Percentiles rank a stretch among this genome's conserved stretches.
These are phyloP conservation scores for Lordiphosa fenestrarum DNA, from an alignment of 2,888 invertebrate genomes.

Conservation along the genomic window DNA sequence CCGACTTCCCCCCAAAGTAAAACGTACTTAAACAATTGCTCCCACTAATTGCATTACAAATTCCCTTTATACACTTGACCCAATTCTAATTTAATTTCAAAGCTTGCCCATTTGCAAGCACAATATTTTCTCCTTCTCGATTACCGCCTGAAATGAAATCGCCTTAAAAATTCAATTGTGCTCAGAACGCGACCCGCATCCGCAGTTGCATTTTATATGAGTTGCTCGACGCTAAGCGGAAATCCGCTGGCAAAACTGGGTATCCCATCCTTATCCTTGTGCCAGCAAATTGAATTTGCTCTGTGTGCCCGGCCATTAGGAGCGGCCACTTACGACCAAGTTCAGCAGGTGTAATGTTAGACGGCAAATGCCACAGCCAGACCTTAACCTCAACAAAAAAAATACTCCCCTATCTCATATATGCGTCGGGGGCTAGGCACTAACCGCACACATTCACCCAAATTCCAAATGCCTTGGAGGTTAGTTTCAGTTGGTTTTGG, in stretches of 20 bases:
- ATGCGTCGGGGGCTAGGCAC: constrained; percentile 11
- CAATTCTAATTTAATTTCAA: constrained; percentile 50
- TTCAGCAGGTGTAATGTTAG: constrained; percentile 31
- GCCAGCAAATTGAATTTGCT: constrained; percentile 40
- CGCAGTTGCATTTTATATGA: constrained; percentile 57
- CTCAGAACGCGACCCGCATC: constrained; percentile 30
- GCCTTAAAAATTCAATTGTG: constrained; percentile 45
- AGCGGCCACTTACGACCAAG: constrained; percentile 16
- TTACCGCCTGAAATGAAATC: constrained; percentile 12
- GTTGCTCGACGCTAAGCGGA: constrained; percentile 51
- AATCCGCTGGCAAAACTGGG: constrained; percentile 42
- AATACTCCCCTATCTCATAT: constrained; percentile 12
- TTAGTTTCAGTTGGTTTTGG: no score
- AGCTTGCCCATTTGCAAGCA: constrained; percentile 26
- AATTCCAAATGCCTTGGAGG: constrained; percentile 11
- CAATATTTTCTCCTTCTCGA: constrained; percentile 34
- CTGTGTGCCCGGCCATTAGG: constrained; percentile 15
- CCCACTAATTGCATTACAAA: constrained; percentile 58
- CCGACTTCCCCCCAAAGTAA: no score
- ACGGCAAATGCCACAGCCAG: constrained; percentile 13
- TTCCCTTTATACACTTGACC: constrained; percentile 42
- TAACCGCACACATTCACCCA: constrained; percentile 29
- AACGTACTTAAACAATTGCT: no score
- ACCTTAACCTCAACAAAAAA: neutral
- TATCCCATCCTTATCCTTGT: neutral